Percentiles rank a stretch among this genome's conserved stretches.
Conservation (phyloP, 1,140 invertebrate species). For the Chymomyza costata region DNA sequence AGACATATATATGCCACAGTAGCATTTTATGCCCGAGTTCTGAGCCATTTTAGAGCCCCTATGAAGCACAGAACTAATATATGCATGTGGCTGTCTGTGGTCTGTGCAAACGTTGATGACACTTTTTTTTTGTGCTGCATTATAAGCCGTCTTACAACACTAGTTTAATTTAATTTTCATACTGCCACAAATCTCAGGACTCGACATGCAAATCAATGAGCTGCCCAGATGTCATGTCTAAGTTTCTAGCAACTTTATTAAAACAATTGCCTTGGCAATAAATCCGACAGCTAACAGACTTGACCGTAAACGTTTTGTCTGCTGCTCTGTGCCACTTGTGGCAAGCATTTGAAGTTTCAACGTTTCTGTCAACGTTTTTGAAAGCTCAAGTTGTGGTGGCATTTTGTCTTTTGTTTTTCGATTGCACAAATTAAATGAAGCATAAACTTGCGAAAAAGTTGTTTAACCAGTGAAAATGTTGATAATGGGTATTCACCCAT, state of each 20-base stretch:
- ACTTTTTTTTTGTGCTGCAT: conserved; percentile 21
- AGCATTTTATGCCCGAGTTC: too few relatives aligned
- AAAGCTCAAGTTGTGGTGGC: neutral
- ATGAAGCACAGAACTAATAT: too few relatives aligned
- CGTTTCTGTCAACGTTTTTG: conserved; percentile 7
- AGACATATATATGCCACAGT: too few relatives aligned
- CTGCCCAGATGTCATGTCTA: conserved; percentile 36
- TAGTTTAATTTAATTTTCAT: conserved; percentile 47
- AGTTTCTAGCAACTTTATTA: conserved; percentile 60
- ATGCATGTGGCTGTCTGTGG: too few relatives aligned
- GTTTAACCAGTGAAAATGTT: conserved; percentile 32
- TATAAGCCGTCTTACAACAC: conserved; percentile 18
- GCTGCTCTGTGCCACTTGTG: conserved; percentile 54
- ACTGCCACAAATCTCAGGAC: conserved; percentile 25
- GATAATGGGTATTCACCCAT: conserved; percentile 36
- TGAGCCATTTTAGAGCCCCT: too few relatives aligned
- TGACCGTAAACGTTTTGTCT: conserved; percentile 21
- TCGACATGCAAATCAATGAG: conserved; percentile 4
- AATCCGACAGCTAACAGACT: conserved; percentile 53
- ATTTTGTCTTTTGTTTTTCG: conserved; percentile 4
- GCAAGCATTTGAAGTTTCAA: conserved; percentile 31
- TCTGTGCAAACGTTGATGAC: conserved; percentile 30
- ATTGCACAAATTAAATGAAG: conserved; percentile 57
- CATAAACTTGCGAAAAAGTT: conserved; percentile 52
- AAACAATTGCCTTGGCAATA: too few relatives aligned